A percentile compares a stretch with the other conserved stretches of the same genome.
Evolutionary conservation across 2,888 invertebrate species (phyloP).

Genomic region (Coenonympha glycerion): DNA sequence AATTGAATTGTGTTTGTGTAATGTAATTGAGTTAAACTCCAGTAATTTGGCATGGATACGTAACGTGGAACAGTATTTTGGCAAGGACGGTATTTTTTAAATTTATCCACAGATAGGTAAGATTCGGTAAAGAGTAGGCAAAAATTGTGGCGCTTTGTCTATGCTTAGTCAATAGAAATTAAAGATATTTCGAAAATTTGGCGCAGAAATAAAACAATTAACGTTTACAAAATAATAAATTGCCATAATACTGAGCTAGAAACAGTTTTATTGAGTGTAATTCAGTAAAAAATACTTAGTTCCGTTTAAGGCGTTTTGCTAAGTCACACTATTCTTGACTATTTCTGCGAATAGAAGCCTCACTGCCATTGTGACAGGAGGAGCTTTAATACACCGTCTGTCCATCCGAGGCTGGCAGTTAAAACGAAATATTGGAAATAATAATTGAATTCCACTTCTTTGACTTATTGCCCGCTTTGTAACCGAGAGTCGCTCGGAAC

Average conservation of each 20-base stretch:
- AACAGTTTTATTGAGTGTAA: no score
- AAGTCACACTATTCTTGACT: not conserved
- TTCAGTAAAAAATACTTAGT: no score
- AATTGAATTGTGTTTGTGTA: not conserved
- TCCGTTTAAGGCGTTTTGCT: no score
- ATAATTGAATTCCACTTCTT: slow-evolving; percentile 36
- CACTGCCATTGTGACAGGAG: slow-evolving; percentile 35
- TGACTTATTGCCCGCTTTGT: slow-evolving; percentile 31
- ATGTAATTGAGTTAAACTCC: not conserved
- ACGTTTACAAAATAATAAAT: no score
- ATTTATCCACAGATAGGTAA: no score
- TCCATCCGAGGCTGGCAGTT: slow-evolving; percentile 34
- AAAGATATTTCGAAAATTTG: no score
- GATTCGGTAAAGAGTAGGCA: no score
- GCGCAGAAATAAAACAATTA: no score
- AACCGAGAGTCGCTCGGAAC: slow-evolving; percentile 5
- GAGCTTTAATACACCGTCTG: slow-evolving; percentile 49
- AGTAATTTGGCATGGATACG: not conserved
- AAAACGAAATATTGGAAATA: slow-evolving; percentile 30
- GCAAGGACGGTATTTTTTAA: no score
- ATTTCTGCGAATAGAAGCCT: not conserved
- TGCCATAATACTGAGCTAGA: no score
- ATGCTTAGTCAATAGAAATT: no score
- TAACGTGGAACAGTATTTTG: not conserved
- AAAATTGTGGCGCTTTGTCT: no score